Percentiles rank a stretch among this genome's conserved stretches.
phyloP scores from a whole-genome alignment of 2,113 vertebrate genomes.

The Dendropsophus ebraccatus region DNA sequence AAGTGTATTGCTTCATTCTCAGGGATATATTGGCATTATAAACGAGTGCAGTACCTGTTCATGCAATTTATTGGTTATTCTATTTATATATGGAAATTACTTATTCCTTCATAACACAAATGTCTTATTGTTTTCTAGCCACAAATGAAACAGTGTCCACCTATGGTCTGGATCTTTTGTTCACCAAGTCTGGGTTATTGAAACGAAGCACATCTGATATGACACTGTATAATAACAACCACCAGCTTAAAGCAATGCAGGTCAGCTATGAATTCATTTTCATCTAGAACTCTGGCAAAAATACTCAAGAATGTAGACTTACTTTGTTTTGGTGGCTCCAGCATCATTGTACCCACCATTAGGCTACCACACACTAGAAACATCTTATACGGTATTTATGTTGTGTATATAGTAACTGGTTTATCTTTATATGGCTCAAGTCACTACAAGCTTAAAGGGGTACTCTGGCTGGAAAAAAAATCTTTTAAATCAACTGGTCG shows the following conservation, averaged over 20 bases:
- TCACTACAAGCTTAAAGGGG: not conserved
- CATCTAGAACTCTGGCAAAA: too few species aligned
- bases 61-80: not conserved
- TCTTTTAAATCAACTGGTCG: too few species aligned
- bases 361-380: not conserved
- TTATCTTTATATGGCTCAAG: too few species aligned
- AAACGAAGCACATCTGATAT: slow-evolving; percentile 64
- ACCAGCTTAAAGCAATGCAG: slow-evolving; percentile 63
- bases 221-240: slow-evolving; percentile 46
- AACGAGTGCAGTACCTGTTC: too few species aligned
- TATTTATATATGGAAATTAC: not conserved
- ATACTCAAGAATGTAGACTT: too few species aligned
- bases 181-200: slow-evolving; percentile 68
- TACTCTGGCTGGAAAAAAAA: too few species aligned
- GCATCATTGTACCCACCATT: not conserved
- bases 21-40: too few species aligned
- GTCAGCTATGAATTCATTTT: slow-evolving; percentile 56
- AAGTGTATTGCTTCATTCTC: too few species aligned
- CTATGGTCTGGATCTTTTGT: slow-evolving; percentile 67
- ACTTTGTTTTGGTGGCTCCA: too few species aligned
- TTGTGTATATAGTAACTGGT: too few species aligned
- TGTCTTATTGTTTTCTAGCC: slow-evolving; percentile 61
- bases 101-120: not conserved
- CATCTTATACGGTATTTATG: not conserved
- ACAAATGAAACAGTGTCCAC: slow-evolving; percentile 66